A percentile compares a stretch with the other conserved stretches of the same genome.
phyloP scores from a whole-genome alignment of 2,888 invertebrate genomes.

The Rhagium mordax region DNA sequence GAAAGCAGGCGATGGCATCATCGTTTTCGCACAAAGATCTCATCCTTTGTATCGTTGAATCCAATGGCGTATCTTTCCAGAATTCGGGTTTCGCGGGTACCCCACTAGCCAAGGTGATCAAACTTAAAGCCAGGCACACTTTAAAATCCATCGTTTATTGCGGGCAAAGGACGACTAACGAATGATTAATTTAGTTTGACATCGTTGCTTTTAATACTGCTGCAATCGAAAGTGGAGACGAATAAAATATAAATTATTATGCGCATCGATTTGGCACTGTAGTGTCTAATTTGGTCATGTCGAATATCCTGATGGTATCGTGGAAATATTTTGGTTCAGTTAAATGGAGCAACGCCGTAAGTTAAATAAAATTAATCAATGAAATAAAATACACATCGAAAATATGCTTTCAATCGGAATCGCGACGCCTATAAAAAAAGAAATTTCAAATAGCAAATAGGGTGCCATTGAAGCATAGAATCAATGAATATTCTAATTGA shows the following conservation, averaged over 20 bases:
- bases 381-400: no score
- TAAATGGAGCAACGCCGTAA: background rate
- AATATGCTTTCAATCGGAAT: no score
- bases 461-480: no score
- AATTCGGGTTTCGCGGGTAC: slow-evolving; percentile 74
- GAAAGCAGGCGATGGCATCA: slow-evolving; percentile 86
- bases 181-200: slow-evolving; percentile 39
- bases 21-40: slow-evolving; percentile 82
- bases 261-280: slow-evolving; percentile 7
- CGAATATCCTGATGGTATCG: slow-evolving; percentile 7
- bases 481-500: no score
- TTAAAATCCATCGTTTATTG: slow-evolving; percentile 46
- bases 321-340: background rate
- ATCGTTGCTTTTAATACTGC: slow-evolving; percentile 47
- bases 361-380: background rate
- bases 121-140: slow-evolving; percentile 37
- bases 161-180: slow-evolving; percentile 40
- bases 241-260: slow-evolving; percentile 39
- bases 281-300: slow-evolving; percentile 6
- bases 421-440: no score
- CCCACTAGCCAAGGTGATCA: slow-evolving; percentile 36
- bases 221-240: slow-evolving; percentile 46
- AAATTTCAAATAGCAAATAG: no score
- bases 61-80: slow-evolving; percentile 82
- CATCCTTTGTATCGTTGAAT: slow-evolving; percentile 80